phyloP scores from a whole-genome alignment of 2,888 invertebrate species.

The Limenitis camilla region DNA sequence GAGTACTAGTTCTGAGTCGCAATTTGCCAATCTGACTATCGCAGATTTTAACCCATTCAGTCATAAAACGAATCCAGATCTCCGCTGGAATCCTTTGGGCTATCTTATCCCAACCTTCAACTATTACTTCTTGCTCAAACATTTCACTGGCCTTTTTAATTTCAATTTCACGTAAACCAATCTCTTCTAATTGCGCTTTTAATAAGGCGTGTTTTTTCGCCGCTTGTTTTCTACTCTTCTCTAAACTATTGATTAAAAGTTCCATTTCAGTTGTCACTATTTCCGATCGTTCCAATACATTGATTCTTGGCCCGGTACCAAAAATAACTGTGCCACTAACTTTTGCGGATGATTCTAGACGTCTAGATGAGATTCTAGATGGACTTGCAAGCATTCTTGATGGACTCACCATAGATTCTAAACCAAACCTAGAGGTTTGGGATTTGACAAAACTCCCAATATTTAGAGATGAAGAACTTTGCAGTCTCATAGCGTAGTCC shows the following conservation, averaged over 20 bases:
- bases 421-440: conserved; percentile 39
- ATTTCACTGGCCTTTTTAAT: conserved; percentile 58
- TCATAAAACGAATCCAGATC: conserved; percentile 74
- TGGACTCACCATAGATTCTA: conserved; percentile 41
- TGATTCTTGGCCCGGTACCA: conserved; percentile 59
- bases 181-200: conserved; percentile 73
- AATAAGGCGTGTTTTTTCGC: conserved; percentile 54
- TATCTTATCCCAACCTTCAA: conserved; percentile 71
- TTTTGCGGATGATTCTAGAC: conserved; percentile 52
- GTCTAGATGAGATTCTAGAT: conserved; percentile 42
- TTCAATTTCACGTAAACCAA: conserved; percentile 64
- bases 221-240: conserved; percentile 40
- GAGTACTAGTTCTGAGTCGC: conserved; percentile 71
- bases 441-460: conserved; percentile 47
- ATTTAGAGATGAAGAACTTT: conserved; percentile 39
- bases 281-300: conserved; percentile 67
- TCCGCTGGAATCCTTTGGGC: conserved; percentile 78
- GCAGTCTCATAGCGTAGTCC: conserved; percentile 51
- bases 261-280: conserved; percentile 68
- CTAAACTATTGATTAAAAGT: conserved; percentile 45
- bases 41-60: conserved; percentile 74
- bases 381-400: conserved; percentile 39
- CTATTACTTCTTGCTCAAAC: conserved; percentile 70
- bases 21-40: conserved; percentile 75
- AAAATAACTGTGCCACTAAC: conserved; percentile 48